Base-by-base conservation (phyloP, 2,113 vertebrate species). In the Chunga burmeisteri region DNA sequence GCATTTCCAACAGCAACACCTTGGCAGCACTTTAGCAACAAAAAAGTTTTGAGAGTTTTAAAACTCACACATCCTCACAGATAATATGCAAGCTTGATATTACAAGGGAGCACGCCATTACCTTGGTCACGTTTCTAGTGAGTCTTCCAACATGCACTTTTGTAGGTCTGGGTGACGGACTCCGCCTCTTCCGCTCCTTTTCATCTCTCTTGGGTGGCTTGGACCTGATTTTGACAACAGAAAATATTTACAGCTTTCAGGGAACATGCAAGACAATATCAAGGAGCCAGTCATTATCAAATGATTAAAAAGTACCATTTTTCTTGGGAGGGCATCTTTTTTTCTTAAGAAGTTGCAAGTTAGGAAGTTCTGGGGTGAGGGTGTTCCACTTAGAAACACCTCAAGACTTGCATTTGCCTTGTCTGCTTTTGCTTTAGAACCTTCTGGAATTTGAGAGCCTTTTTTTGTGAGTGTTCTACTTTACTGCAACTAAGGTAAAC, bases 61-160 rank as follows among this genome's bases (percentile, higher is more conserved):
- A 9, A 40, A 74, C 19, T 70, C 23, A 6, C 9, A 16, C 0
- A 0, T 9, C 40, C 20, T 80, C 74, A 30, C 4, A 52, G 21
- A 36, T 44, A 22, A 62, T 10, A n/a, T 0, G 22, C 3, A 50
- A 49, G 18, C 22, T 6, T 36, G n/a, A 2, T 19, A 18, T 42
- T 13, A 13, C n/a, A 36, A 15, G 14, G 22, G 3, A 62, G 36
- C 21, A 10, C 0, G 30, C 10, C 25, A 4, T 70, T 95, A 99
- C 99, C 99, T 99, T 99, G 38, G 99, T 99, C 81, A 99, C 99
- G 2, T 99, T 99, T 83, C 98, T 98, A 22, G 99, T 99, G 70
- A 99, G 98, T 36, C 99, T 98, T 63, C 99, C 99, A 49, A 99
- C 98, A 20, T 99, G 99, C 55, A 99, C 98, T 96, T 99, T 99